Base-by-base conservation (phyloP, 53 echinoderm and acorn worm genomes). In the Antedon mediterranea region DNA sequence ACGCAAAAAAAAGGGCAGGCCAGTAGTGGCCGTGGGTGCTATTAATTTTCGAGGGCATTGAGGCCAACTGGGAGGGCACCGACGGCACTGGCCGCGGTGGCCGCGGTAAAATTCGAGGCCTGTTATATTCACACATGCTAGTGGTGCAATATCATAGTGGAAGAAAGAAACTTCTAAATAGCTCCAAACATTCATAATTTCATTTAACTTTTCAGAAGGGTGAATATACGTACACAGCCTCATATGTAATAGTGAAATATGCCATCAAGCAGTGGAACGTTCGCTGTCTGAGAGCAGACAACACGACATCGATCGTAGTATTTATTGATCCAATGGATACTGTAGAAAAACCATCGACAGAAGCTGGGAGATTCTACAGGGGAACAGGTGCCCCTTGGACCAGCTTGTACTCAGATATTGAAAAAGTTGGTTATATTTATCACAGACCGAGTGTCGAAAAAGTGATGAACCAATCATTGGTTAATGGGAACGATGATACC, bases 261-360 rank as follows among this genome's bases (percentile, higher is more conserved):
- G 83, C 89, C 0, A 91, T 95, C 79, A 86, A 95, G 72, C 82
- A 89, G 9, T 95, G 97, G 97, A 92, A 89, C 30, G 84, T 79
- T 72, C 91, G 92, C 26, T 73, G 81, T 26, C 82, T 95, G n/a
- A 83, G 97, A 29, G 97, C 97, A 5, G 97, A 95, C 81, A 95
- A 95, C 82, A 95, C 91, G 32, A 89, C 97, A 0, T 90, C 88
- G 29, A 86, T 95, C 73, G 87, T 89, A 11, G 80, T 92, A 82
- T 85, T 87, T 78, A 85, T 91, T 31, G 97, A 95, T 43, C 29
- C 71, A 0, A 28, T 75, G 28, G 34, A 30, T 30, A 37, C 71
- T 8, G 42, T 57, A 4, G 70, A 43, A n/a, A 57, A 32, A 28
- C 28, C 32, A 18, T 14, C 28, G 28, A 30, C 81, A 18, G 28